Conservation (phyloP, 2,797 vertebrate genomes). For the Ceryle rudis region DNA sequence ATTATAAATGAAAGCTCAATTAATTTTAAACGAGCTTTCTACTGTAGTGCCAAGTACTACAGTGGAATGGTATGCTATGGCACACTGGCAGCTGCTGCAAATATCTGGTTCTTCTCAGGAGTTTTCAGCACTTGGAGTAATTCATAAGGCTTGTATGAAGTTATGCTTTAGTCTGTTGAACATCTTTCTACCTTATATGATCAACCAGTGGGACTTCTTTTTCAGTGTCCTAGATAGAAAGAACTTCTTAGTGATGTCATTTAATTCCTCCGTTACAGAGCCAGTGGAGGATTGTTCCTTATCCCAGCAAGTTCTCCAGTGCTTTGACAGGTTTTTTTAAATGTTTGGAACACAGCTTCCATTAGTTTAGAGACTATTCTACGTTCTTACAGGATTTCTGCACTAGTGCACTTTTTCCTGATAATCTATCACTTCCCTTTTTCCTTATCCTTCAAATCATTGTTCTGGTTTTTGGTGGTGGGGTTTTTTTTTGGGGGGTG, state of each 20-base stretch:
- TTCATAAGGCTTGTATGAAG: slow-evolving; percentile 36
- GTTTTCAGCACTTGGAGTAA: slow-evolving; percentile 57
- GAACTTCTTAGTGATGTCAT: slow-evolving; percentile 17
- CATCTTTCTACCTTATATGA: slow-evolving; percentile 61
- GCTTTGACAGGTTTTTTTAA: background rate
- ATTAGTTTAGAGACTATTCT: background rate
- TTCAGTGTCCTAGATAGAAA: slow-evolving; percentile 24
- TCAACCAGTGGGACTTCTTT: slow-evolving; percentile 21
- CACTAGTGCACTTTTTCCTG: background rate
- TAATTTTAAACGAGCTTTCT: slow-evolving; percentile 20
- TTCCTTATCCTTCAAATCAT: background rate
- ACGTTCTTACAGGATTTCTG: background rate
- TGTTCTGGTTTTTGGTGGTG: background rate
- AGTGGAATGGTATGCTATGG: background rate
- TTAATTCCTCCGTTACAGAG: slow-evolving; percentile 25
- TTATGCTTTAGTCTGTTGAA: slow-evolving; percentile 9
- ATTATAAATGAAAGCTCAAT: slow-evolving; percentile 52
- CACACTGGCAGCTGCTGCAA: slow-evolving; percentile 30
- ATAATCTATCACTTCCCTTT: background rate
- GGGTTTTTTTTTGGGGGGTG: too few relatives aligned
- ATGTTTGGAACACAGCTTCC: background rate
- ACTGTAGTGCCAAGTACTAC: background rate
- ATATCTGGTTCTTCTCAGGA: slow-evolving; percentile 64
- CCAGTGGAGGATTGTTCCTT: background rate
- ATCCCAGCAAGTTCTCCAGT: background rate